These are phyloP conservation scores for Parnassius smintheus DNA, from an alignment of 2,888 invertebrate genomes.

Conservation along the genomic window DNA sequence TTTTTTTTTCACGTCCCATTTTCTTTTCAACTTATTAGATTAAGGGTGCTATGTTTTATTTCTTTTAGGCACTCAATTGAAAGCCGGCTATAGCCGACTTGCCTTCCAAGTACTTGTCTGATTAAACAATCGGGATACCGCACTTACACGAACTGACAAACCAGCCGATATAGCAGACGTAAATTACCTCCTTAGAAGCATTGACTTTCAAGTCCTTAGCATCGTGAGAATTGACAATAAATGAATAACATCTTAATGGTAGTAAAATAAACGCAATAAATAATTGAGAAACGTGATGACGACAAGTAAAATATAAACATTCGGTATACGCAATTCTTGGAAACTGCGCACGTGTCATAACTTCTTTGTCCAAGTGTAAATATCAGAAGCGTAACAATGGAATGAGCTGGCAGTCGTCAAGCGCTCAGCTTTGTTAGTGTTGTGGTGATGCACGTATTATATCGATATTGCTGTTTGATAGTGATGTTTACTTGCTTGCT, in stretches of 20 bases:
- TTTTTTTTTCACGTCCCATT: neutral
- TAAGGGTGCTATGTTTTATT: too few relatives aligned
- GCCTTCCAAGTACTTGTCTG: too few relatives aligned
- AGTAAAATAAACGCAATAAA: too few relatives aligned
- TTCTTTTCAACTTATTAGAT: neutral
- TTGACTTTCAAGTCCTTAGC: too few relatives aligned
- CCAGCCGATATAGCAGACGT: too few relatives aligned
- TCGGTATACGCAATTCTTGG: constrained; percentile 27
- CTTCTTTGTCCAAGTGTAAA: constrained; percentile 44
- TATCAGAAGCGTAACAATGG: constrained; percentile 35
- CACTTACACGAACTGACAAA: too few relatives aligned
- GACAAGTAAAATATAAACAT: constrained; percentile 18
- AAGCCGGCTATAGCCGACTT: too few relatives aligned
- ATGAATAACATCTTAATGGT: too few relatives aligned
- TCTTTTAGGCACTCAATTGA: too few relatives aligned
- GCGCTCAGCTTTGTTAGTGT: constrained; percentile 38
- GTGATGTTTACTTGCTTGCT: neutral
- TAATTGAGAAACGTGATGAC: neutral
- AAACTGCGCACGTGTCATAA: constrained; percentile 39
- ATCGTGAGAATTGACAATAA: too few relatives aligned
- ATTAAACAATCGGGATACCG: too few relatives aligned
- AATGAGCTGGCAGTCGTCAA: constrained; percentile 28
- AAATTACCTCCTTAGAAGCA: too few relatives aligned
- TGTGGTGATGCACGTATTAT: constrained; percentile 30
- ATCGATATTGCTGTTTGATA: constrained; percentile 12